Percentiles rank a stretch among this genome's conserved stretches.
Evolutionary conservation across 2,113 vertebrate species (phyloP).

Genomic region (Oncorhynchus masou): DNA sequence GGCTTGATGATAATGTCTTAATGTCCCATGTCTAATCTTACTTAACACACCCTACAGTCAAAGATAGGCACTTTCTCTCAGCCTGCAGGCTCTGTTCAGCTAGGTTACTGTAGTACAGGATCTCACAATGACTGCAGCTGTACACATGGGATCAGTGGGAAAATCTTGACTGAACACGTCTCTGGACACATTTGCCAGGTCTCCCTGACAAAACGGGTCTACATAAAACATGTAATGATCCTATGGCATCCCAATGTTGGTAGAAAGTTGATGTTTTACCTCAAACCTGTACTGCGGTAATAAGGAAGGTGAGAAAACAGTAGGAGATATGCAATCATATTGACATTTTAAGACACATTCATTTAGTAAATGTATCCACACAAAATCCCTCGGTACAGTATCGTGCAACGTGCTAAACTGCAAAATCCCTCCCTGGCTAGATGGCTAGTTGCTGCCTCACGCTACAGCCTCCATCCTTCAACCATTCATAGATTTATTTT

Average conservation of each 20-base stretch:
- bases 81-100: slow-evolving; percentile 20
- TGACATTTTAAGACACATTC: not conserved
- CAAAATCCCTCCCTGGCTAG: too few relatives aligned
- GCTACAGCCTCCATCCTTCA: too few relatives aligned
- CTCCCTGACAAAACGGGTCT: not conserved
- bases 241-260: too few relatives aligned
- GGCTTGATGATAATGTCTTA: slow-evolving; percentile 49
- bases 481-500: too few relatives aligned
- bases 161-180: slow-evolving; percentile 45
- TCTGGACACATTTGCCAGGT: not conserved
- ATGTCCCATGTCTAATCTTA: slow-evolving; percentile 39
- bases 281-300: not conserved
- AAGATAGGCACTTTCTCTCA: slow-evolving; percentile 61
- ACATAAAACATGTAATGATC: not conserved
- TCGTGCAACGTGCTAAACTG: too few relatives aligned
- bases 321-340: not conserved
- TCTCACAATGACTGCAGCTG: slow-evolving; percentile 1
- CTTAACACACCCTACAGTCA: slow-evolving; percentile 59
- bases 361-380: too few relatives aligned
- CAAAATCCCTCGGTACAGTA: too few relatives aligned
- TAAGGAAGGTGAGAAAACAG: not conserved
- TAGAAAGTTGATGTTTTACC: too few relatives aligned
- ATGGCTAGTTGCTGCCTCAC: too few relatives aligned
- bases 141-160: not conserved
- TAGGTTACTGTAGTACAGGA: not conserved